phyloP scores from a whole-genome alignment of 2,888 invertebrate genomes.

The Cryptophagus acutangulus region DNA sequence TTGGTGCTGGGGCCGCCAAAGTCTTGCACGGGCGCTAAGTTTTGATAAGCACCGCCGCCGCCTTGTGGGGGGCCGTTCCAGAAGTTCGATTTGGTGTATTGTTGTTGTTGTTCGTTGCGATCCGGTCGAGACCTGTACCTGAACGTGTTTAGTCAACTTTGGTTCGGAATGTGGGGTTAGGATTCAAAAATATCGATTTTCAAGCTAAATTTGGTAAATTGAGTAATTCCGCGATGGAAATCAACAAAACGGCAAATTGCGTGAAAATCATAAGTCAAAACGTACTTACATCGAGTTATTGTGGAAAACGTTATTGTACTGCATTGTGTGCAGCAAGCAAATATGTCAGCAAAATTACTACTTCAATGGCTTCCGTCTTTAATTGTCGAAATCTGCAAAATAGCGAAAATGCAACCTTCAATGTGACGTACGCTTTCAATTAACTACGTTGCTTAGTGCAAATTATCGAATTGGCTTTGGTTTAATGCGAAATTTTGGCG shows the following conservation, averaged over 20 bases:
- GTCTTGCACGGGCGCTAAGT: conserved; percentile 46
- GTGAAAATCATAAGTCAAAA: conserved; percentile 58
- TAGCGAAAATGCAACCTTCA: too few relatives aligned
- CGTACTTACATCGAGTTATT: conserved; percentile 70
- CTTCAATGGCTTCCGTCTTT: too few relatives aligned
- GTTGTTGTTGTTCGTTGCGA: conserved; percentile 57
- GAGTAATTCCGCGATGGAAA: conserved; percentile 8
- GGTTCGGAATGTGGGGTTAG: too few relatives aligned
- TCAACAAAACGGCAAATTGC: neutral
- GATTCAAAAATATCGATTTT: too few relatives aligned
- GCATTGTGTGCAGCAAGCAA: too few relatives aligned
- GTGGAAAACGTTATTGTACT: conserved; percentile 50
- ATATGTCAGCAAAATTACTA: too few relatives aligned
- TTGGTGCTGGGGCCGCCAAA: conserved; percentile 47
- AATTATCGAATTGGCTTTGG: too few relatives aligned
- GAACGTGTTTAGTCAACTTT: too few relatives aligned
- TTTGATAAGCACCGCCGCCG: conserved; percentile 18
- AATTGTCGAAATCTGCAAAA: too few relatives aligned
- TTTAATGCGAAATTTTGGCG: too few relatives aligned
- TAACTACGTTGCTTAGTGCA: too few relatives aligned
- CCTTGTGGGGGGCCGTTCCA: conserved; percentile 47
- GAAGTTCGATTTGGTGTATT: conserved; percentile 47
- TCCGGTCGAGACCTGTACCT: conserved; percentile 61
- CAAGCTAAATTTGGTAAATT: neutral
- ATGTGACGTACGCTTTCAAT: too few relatives aligned